Base-by-base conservation (phyloP, 2,113 vertebrate genomes). In the Pelvicachromis taeniatus region DNA sequence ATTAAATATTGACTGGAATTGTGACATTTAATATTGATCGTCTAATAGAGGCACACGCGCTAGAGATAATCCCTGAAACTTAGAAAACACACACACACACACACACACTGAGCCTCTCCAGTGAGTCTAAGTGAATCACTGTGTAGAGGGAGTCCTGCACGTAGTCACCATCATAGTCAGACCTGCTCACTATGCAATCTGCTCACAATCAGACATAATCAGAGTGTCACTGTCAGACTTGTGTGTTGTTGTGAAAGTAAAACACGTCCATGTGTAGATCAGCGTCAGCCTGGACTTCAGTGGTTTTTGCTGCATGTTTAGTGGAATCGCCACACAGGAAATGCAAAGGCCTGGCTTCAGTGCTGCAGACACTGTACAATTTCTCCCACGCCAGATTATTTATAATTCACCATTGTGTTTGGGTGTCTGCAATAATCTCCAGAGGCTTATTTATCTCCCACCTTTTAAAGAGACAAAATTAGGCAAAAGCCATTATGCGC, bases 1-100 rank as follows among this genome's bases (percentile, higher is more conserved):
- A 90, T 96, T 48, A 90, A 95, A 91, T 91, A 96, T 95, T 91
- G 70, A 95, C 61, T 13, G 5, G 33, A 87, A 77, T 89, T 87
- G 88, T 91, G 85, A 90, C 82, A 87, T 89, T 88, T 91, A 93
- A 93, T 93, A 95, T 91, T 91, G 83, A 95, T 92, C 80, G 77
- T 92, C 88, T 88, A 94, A 91, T 93, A 91, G 89, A 38, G 73
- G 78, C 88, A 78, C 75, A 54, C 73, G 84, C 86, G 48, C 78
- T 9, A 33, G 40, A 33, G 40, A 55, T 86, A 85, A 80, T 80
- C 68, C 38, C 26, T 55, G 26, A 63, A 53, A 79, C 83, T 45
- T 61, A 50, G 90, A 89, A 82, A 45, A 56, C 65, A 48, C 38
- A 77, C 80, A 26, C 26, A 26, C 26, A 26, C 26, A 26, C 26